Evolutionary conservation across 2,888 invertebrate genomes (phyloP).

Genomic region (Ophion ellenae): DNA sequence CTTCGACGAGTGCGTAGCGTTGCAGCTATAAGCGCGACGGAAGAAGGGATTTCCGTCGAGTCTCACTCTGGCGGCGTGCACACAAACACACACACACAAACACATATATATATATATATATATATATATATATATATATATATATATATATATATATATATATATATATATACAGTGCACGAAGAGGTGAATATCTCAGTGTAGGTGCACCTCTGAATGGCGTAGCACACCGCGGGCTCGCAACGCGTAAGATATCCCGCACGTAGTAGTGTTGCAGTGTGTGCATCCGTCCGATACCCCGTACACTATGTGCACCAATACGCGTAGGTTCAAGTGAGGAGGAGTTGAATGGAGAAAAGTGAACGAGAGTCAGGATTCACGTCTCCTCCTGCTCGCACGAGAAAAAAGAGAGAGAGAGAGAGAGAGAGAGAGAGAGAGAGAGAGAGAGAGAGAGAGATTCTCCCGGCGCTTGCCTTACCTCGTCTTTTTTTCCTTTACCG

Average conservation of each 20-base stretch:
- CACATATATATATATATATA: no score
- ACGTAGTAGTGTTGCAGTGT: constrained; percentile 1
- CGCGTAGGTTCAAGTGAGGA: constrained; percentile 24
- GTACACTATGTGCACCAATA: constrained; percentile 14
- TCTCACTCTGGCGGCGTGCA: neutral
- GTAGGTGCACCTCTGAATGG: constrained; percentile 59
- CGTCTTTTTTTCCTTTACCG: constrained; percentile 39
- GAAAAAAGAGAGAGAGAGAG: neutral
- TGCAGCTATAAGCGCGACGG: neutral
- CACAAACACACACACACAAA: no score
- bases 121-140: no score
- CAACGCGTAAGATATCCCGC: constrained; percentile 23
- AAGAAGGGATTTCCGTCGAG: constrained; percentile 15
- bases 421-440: neutral
- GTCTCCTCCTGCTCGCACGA: constrained; percentile 1
- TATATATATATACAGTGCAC: constrained; percentile 7
- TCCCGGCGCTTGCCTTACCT: constrained; percentile 60
- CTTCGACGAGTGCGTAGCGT: neutral
- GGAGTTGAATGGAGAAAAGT: constrained; percentile 66
- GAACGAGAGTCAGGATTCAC: constrained; percentile 49
- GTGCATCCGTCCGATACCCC: neutral
- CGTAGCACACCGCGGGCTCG: constrained; percentile 37
- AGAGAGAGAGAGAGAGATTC: constrained; percentile 14
- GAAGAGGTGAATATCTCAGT: constrained; percentile 31
- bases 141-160: no score